A percentile compares a stretch with the other conserved stretches of the same genome.
Conservation (phyloP, 2,113 vertebrate species). For the Lipotes vexillifer region DNA sequence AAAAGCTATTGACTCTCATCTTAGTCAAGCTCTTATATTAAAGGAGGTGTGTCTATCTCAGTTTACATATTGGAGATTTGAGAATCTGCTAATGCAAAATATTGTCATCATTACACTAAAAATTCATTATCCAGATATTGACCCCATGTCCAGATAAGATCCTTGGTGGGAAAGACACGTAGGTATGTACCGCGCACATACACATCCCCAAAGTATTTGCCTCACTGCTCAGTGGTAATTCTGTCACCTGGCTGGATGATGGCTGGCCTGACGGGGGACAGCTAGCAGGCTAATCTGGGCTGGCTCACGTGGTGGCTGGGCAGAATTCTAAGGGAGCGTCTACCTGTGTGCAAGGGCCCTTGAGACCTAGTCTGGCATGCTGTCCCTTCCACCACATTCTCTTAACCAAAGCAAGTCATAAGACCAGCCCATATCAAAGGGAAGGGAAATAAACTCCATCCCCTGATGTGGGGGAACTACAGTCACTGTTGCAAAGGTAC, state of each 20-base stretch:
- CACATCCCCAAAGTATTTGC: not conserved
- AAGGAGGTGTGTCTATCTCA: not conserved
- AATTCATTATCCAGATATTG: not conserved
- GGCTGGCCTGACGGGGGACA: not conserved
- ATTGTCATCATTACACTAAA: not conserved
- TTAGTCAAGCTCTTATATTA: not conserved
- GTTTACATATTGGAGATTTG: not conserved
- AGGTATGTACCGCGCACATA: not conserved
- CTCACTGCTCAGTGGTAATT: not conserved
- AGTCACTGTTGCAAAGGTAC: not conserved
- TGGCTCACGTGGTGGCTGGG: not conserved
- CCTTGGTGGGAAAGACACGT: not conserved
- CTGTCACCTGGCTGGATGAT: not conserved
- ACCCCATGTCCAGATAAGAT: not conserved
- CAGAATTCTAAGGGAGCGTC: not conserved
- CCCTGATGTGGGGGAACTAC: not conserved
- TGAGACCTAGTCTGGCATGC: not conserved
- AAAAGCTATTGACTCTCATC: not conserved
- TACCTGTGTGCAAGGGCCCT: not conserved
- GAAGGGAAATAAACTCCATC: not conserved
- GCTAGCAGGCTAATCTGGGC: not conserved
- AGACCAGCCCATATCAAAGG: not conserved
- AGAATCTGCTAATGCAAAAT: constrained; percentile 4
- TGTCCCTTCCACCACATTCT: not conserved
- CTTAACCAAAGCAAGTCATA: not conserved